Conservation (phyloP, 2,113 vertebrate species). For the Oryzias javanicus region DNA sequence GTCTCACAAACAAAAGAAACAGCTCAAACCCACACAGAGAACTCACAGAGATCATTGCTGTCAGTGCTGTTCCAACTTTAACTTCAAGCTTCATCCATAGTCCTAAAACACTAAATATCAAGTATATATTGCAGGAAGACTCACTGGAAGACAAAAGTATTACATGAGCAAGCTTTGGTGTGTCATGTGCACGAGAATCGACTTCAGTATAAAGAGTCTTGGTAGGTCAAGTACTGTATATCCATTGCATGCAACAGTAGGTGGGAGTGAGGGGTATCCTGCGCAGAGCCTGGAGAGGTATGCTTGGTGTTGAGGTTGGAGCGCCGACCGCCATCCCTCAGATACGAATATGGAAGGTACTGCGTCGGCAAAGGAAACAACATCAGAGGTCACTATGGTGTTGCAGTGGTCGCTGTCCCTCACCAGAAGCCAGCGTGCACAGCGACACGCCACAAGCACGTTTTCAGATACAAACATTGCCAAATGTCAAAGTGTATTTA, state of each 20-base stretch:
- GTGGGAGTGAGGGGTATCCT: conserved; percentile 1
- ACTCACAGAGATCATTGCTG: conserved; percentile 53
- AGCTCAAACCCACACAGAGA: conserved; percentile 59
- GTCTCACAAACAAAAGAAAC: conserved; percentile 61
- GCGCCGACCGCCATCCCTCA: conserved; percentile 67
- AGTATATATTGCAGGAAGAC: conserved; percentile 29
- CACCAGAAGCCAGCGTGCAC: neutral
- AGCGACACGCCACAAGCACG: neutral
- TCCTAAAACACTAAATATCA: conserved; percentile 14
- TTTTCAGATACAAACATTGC: too few relatives aligned
- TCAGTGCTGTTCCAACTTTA: conserved; percentile 65
- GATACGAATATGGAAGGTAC: conserved; percentile 98
- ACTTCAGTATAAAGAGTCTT: conserved; percentile 27
- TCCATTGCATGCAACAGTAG: conserved; percentile 9
- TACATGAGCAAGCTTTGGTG: too few relatives aligned
- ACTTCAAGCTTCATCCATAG: conserved; percentile 24
- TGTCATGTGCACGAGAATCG: too few relatives aligned
- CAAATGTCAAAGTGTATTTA: too few relatives aligned
- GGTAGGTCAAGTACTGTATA: conserved; percentile 16
- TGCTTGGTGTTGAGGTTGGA: neutral
- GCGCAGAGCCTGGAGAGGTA: conserved; percentile 1
- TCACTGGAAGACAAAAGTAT: conserved; percentile 35
- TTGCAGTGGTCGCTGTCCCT: neutral
- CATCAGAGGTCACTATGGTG: neutral
- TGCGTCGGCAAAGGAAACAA: conserved; percentile 62